Base-by-base conservation (phyloP, 2,113 vertebrate genomes). In the Apaloderma vittatum region DNA sequence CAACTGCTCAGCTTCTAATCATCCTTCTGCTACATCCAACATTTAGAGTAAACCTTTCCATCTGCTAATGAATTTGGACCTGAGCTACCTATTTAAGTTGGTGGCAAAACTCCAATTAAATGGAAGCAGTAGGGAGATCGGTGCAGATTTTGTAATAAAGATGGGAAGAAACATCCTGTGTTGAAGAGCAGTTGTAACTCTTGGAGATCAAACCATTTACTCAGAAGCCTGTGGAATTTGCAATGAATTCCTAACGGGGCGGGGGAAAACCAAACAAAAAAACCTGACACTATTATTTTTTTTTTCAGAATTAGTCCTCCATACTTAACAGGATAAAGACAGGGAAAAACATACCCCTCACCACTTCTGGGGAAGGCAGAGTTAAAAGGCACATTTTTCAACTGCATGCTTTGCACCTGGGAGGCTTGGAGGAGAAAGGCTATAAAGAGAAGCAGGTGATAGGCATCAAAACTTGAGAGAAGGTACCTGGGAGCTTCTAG, bases 51-150 rank as follows among this genome's bases (percentile, higher is more conserved):
- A 88, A 92, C 75, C 72, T 87, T 94, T 94, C 85, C 75, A 91
- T 51, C 48, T 55, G 51, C 63, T 90, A 88, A 93, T 88, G 18
- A 92, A 83, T 54, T 86, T 90, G 67, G 75, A 94, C 26, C 32
- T 88, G 59, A 92, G 51, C 92, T 88, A 83, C 59, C 55, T 70
- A 48, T 71, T 67, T 36, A 86, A 86, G 55, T 37, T 63, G 19
- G 51, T 88, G 61, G 82, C 86, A 94, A 90, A 93, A 81, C 18
- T 88, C 48, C 52, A 92, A 27, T 71, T 73, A 94, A 93, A 93
- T 94, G 59, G 54, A 85, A 96, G 78, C 43, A 77, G 22, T 7
- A 19, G 17, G 63, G 32, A 86, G 51, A 83, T 86, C 48, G 46
- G 29, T 55, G 72, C 14, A 74, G 51, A 80, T 80, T 77, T 71